Evolutionary conservation across 2,888 invertebrate genomes (phyloP).

Genomic region (Chorisops tibialis): DNA sequence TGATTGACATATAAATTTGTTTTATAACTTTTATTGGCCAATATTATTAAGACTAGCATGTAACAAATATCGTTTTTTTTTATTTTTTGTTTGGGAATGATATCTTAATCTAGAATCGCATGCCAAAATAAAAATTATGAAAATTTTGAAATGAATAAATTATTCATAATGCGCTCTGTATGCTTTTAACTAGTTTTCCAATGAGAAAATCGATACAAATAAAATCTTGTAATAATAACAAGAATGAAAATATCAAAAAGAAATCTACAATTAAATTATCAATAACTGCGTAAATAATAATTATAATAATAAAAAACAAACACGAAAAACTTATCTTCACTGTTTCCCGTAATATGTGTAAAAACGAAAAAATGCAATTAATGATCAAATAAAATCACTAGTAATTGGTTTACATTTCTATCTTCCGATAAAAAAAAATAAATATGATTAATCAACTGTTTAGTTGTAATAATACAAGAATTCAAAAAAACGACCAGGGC

Average conservation of each 20-base stretch:
- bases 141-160: slow-evolving; percentile 21
- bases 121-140: slow-evolving; percentile 2
- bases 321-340: too few species aligned
- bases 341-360: too few species aligned
- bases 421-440: too few species aligned
- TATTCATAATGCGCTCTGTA: slow-evolving; percentile 11
- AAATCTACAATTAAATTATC: neutral
- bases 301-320: neutral
- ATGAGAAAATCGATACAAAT: neutral
- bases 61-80: slow-evolving; percentile 23
- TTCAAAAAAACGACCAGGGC: too few species aligned
- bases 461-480: too few species aligned
- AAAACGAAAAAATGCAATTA: too few species aligned
- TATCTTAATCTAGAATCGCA: slow-evolving; percentile 16
- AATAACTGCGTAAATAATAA: neutral
- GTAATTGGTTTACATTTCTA: too few species aligned
- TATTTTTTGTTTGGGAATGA: slow-evolving; percentile 24
- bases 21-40: slow-evolving; percentile 9
- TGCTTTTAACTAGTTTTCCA: neutral
- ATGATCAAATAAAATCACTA: too few species aligned
- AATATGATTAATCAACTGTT: too few species aligned
- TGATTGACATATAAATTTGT: too few species aligned
- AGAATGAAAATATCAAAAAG: neutral
- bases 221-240: neutral
- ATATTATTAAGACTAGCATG: slow-evolving; percentile 28